Evolutionary conservation across 2,888 invertebrate genomes (phyloP).

Genomic region (Tortrix viridana): DNA sequence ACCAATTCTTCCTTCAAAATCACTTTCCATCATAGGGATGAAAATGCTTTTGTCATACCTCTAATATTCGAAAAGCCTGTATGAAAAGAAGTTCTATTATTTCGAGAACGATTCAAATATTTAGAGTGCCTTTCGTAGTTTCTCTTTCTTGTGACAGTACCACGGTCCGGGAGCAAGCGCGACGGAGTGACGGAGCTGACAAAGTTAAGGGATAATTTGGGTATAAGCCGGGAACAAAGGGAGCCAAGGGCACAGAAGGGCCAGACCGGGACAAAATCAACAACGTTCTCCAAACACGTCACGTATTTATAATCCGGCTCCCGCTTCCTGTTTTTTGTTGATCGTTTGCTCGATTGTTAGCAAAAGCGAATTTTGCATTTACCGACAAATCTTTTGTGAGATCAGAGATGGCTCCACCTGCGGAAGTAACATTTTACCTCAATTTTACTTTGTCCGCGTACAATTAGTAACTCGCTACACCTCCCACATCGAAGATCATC

Average conservation of each 20-base stretch:
- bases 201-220: not conserved
- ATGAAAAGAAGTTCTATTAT: too few relatives aligned
- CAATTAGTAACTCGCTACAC: too few relatives aligned
- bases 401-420: not conserved
- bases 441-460: too few relatives aligned
- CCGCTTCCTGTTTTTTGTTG: constrained; percentile 80
- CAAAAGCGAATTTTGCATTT: constrained; percentile 38
- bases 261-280: constrained; percentile 66
- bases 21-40: too few relatives aligned
- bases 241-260: constrained; percentile 46
- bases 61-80: too few relatives aligned
- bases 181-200: not conserved
- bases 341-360: constrained; percentile 48
- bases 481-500: too few relatives aligned
- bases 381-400: constrained; percentile 31
- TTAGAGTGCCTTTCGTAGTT: too few relatives aligned
- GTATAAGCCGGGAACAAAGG: constrained; percentile 60
- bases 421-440: constrained; percentile 5
- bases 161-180: too few relatives aligned
- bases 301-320: constrained; percentile 79
- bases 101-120: too few relatives aligned
- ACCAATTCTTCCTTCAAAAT: too few relatives aligned
- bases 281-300: constrained; percentile 72
- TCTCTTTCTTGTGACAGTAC: too few relatives aligned
- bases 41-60: too few relatives aligned